Percentiles rank a stretch among this genome's conserved stretches.
Conservation (phyloP, 2,113 vertebrate genomes). For the Pavo muticus region DNA sequence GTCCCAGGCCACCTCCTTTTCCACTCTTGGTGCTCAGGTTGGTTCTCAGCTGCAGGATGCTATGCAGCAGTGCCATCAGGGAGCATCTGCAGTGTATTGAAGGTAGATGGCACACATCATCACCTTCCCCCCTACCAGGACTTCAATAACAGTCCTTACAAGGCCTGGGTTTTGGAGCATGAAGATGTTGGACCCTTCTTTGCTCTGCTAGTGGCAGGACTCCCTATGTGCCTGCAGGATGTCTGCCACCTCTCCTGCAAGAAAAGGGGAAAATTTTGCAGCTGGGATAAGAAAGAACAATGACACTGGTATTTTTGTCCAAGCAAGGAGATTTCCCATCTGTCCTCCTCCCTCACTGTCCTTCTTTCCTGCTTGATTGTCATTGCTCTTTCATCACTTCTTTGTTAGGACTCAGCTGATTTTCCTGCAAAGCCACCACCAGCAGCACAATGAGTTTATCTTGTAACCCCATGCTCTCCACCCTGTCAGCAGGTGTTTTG, state of each 20-base stretch:
- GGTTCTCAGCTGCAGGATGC: background rate
- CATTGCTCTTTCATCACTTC: background rate
- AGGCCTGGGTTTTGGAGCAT: background rate
- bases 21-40: background rate
- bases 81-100: background rate
- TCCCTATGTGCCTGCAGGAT: background rate
- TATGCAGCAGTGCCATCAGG: background rate
- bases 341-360: background rate
- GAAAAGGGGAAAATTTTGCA: background rate
- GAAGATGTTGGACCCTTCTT: background rate
- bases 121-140: fast-evolving
- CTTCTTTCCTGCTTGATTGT: background rate
- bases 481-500: background rate
- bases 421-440: background rate
- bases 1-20: background rate
- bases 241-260: background rate
- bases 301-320: background rate
- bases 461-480: background rate
- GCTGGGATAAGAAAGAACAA: background rate
- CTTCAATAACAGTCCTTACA: background rate
- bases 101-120: too few relatives aligned
- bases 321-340: background rate
- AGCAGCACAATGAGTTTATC: fast-evolving
- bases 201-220: background rate
- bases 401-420: background rate